These are phyloP conservation scores for Hirtodrosophila alboralis DNA, from an alignment of 2,888 invertebrate genomes.

Conservation along the genomic window DNA sequence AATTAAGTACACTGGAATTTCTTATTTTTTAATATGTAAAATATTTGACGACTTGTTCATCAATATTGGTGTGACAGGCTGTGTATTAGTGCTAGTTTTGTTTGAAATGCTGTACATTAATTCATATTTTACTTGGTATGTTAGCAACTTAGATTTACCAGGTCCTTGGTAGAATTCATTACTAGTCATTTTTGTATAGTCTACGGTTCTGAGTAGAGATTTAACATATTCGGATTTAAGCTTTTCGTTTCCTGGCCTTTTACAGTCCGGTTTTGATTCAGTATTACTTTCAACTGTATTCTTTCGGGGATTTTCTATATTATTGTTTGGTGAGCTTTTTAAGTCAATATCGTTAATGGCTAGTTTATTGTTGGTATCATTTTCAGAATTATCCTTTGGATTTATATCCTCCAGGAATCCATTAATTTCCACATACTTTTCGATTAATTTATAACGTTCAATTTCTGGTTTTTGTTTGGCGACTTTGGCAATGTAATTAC, in stretches of 20 bases:
- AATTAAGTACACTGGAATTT: no score
- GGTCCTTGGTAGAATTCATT: neutral
- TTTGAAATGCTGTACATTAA: neutral
- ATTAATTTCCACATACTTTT: conserved; percentile 7
- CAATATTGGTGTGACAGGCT: no score
- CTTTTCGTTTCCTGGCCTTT: neutral
- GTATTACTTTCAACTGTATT: neutral
- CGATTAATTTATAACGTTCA: neutral
- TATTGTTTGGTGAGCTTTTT: neutral
- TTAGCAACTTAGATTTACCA: neutral
- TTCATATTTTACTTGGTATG: conserved; percentile 10
- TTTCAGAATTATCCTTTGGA: neutral
- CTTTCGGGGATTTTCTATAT: neutral
- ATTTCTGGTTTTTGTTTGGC: accelerated
- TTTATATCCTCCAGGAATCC: conserved; percentile 1
- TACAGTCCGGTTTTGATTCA: no score
- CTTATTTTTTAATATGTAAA: no score
- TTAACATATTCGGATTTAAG: neutral
- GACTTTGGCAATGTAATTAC: neutral
- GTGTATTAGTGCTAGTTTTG: no score
- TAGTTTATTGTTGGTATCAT: neutral
- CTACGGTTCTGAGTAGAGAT: neutral
- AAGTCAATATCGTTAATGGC: neutral
- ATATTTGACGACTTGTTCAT: no score
- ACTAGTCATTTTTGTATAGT: neutral